Percentiles rank a stretch among this genome's conserved stretches.
Evolutionary conservation across 2,888 invertebrate species (phyloP).

Genomic region (Scaptomyza caliginosa): DNA sequence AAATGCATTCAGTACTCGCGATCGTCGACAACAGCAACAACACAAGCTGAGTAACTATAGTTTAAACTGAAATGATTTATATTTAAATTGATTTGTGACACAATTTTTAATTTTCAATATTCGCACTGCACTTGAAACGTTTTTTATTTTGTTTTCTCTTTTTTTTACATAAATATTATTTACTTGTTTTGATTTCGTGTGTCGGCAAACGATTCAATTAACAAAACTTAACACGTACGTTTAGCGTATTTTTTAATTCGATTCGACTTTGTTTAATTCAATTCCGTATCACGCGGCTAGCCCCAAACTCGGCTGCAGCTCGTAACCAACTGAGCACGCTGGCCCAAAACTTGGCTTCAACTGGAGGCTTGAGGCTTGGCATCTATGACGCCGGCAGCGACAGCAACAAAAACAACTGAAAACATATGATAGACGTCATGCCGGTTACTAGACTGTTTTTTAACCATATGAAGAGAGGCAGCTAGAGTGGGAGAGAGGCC

Average conservation of each 20-base stretch:
- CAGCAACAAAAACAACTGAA: constrained; percentile 11
- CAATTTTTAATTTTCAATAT: constrained; percentile 18
- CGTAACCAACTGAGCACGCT: constrained; percentile 66
- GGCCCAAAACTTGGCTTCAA: constrained; percentile 41
- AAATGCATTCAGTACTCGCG: constrained; percentile 30
- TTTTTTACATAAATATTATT: not conserved
- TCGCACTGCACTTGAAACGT: constrained; percentile 40
- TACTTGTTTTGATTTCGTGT: constrained; percentile 25
- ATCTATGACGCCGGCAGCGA: constrained; percentile 37
- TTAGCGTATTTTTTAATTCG: constrained; percentile 32
- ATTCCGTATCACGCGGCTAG: constrained; percentile 64
- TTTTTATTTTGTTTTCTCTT: constrained; percentile 35
- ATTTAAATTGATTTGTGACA: constrained; percentile 17
- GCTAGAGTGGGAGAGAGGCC: not conserved
- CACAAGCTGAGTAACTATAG: not conserved
- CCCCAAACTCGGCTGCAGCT: constrained; percentile 74
- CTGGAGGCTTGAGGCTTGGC: constrained; percentile 18
- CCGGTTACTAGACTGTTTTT: constrained; percentile 42
- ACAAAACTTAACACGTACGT: constrained; percentile 62
- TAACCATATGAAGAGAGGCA: not conserved
- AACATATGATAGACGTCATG: constrained; percentile 36
- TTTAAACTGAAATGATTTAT: constrained; percentile 9
- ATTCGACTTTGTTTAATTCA: constrained; percentile 13
- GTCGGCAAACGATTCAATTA: constrained; percentile 34
- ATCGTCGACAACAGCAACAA: constrained; percentile 11